Evolutionary conservation across 2,797 vertebrate species (phyloP).

Genomic region (Bryconaethiops microstoma): DNA sequence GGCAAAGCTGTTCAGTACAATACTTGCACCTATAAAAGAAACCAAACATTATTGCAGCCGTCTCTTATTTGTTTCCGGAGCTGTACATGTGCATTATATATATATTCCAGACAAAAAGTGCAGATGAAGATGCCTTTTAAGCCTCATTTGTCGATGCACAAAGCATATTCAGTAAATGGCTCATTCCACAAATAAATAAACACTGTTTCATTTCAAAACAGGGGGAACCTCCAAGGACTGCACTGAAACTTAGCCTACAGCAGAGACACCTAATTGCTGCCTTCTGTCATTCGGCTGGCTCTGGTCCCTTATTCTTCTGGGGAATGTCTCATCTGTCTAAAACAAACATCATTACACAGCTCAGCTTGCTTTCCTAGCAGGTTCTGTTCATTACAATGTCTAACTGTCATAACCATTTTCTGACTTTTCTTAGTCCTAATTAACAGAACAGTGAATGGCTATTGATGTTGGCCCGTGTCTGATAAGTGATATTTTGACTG

Average conservation of each 20-base stretch:
- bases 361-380: conserved; percentile 17
- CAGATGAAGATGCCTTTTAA: not conserved
- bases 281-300: conserved; percentile 14
- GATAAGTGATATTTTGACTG: not conserved
- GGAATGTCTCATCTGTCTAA: conserved; percentile 49
- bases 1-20: too few relatives aligned
- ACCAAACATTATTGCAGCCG: too few relatives aligned
- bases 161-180: conserved; percentile 1
- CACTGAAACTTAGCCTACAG: not conserved
- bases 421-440: conserved; percentile 4
- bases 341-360: conserved; percentile 43
- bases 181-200: conserved; percentile 12
- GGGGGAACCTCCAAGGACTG: conserved; percentile 1
- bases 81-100: too few relatives aligned
- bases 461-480: conserved; percentile 13
- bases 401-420: conserved; percentile 20
- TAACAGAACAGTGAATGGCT: not conserved
- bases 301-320: conserved; percentile 6
- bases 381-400: not conserved
- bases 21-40: too few relatives aligned
- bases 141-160: not conserved
- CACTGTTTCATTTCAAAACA: conserved; percentile 21
- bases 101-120: not conserved
- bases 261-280: conserved; percentile 7
- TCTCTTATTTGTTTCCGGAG: too few relatives aligned